These are phyloP conservation scores for Listrodromus nycthemerus DNA, from an alignment of 2,888 invertebrate genomes.

Conservation along the genomic window DNA sequence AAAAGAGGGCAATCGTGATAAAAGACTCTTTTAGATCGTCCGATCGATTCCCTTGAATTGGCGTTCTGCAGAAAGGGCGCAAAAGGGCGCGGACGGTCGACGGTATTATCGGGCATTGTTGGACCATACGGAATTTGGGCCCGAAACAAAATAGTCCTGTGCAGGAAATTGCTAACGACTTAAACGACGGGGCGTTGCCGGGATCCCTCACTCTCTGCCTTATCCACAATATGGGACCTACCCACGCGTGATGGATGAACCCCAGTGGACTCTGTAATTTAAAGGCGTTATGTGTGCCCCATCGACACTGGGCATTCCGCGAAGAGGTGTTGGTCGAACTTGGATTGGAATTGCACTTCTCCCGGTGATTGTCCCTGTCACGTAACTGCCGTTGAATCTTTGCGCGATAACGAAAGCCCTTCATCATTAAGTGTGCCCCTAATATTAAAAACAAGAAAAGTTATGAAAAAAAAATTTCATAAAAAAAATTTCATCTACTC, in stretches of 20 bases:
- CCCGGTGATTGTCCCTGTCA: constrained; percentile 19
- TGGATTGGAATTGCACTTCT: constrained; percentile 32
- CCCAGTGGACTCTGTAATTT: constrained; percentile 82
- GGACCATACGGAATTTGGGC: constrained; percentile 83
- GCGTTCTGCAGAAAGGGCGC: constrained; percentile 48
- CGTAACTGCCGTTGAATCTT: constrained; percentile 22
- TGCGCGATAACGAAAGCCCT: not conserved
- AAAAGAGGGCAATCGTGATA: constrained; percentile 48
- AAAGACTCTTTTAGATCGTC: constrained; percentile 67
- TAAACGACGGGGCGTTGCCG: constrained; percentile 83
- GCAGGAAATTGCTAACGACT: constrained; percentile 85
- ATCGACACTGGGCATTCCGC: constrained; percentile 73
- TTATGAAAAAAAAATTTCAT: no score
- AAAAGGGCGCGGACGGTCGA: constrained; percentile 54
- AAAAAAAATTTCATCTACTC: not conserved
- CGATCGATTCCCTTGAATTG: constrained; percentile 74
- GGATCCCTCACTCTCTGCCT: constrained; percentile 68
- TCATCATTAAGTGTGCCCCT: not conserved
- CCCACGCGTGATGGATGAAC: constrained; percentile 81
- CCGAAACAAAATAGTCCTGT: constrained; percentile 80
- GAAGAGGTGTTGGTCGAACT: constrained; percentile 54
- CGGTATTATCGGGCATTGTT: constrained; percentile 81
- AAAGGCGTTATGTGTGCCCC: constrained; percentile 82
- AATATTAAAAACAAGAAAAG: not conserved
- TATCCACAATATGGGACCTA: constrained; percentile 59